These are phyloP conservation scores for Protodeltote pygarga DNA, from an alignment of 2,888 invertebrate genomes.

Conservation along the genomic window DNA sequence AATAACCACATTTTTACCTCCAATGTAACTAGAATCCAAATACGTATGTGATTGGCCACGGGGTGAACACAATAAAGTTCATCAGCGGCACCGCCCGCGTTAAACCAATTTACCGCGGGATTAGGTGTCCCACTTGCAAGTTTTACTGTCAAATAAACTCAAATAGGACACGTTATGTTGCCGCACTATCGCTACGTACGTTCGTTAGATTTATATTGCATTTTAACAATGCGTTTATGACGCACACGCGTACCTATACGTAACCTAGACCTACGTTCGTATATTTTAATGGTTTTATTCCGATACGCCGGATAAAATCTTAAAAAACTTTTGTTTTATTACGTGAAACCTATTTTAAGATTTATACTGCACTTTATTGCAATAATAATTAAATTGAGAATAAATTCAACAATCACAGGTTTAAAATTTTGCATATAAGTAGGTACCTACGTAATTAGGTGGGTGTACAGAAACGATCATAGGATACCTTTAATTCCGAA, in stretches of 20 bases:
- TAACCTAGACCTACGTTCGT: constrained; percentile 13
- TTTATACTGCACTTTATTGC: too few relatives aligned
- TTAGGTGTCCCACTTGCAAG: constrained; percentile 65
- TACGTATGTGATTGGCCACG: constrained; percentile 3
- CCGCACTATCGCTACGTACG: constrained; percentile 28
- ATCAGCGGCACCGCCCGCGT: constrained; percentile 48
- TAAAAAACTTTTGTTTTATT: too few relatives aligned
- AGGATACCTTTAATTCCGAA: too few relatives aligned
- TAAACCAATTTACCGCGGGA: constrained; percentile 68
- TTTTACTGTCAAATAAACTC: constrained; percentile 70
- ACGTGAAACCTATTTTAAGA: too few relatives aligned
- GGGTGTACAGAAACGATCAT: too few relatives aligned
- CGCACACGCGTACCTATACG: constrained; percentile 5
- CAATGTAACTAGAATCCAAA: neutral
- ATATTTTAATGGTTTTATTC: neutral
- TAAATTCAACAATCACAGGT: too few relatives aligned
- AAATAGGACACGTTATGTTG: constrained; percentile 45
- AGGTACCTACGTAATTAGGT: too few relatives aligned
- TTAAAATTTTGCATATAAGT: too few relatives aligned
- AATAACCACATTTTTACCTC: too few relatives aligned
- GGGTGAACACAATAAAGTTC: constrained; percentile 35
- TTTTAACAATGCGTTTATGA: constrained; percentile 44
- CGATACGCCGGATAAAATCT: constrained; percentile 1
- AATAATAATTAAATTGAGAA: too few relatives aligned
- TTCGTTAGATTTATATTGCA: constrained; percentile 43